Base-by-base conservation (phyloP, 1,140 invertebrate genomes). In the Hermetia illucens region DNA sequence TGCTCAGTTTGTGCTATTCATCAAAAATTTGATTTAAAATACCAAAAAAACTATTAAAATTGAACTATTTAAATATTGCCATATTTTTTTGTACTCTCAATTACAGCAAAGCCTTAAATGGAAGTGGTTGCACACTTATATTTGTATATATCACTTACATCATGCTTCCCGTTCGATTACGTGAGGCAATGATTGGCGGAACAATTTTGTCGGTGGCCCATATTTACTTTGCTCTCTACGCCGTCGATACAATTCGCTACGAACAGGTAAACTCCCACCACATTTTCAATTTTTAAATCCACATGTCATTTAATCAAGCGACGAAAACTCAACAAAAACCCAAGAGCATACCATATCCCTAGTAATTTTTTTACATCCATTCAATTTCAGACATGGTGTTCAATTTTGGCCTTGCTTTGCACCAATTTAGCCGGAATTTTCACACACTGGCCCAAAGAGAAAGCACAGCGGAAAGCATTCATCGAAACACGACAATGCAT, bases 401-500 rank as follows among this genome's bases (percentile, higher is more conserved):
- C 82, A 44, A 53, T 76, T 19, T 61, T 84, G 5, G 66, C 88
- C 4, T 69, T 86, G 40, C 51, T 81, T 10, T 77, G 79, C 45
- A 77, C 75, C 36, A 95, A 95, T 62, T 61, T 92, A 1, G 84
- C 85, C 3, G 91, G 91, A 10, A 72, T 89, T 17, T 80, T 93
- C 58, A 91, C 90, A 3, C 90, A 94, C 65, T 86, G 88, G 62
- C 85, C 90, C 0, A 81, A 85, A 13, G 89, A 95, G 64, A 65
- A 87, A 36, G 82, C 89, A 0, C 88, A 94, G 57, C 69, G 91
- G 20, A 81, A 90, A 50, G 90, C 91, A 4, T 97, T 96, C 66
- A 67, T 93, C 12, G 92, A 96, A 64, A 97, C 92, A 3, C 69
- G 90, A 29, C 83, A 89, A 58, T 95, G 91, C 61, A 86, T 97